Evolutionary conservation across 2,797 vertebrate species (phyloP), one percentile per base, ranked within the genome.

Genomic region (Sebastes wilsoni): DNA sequence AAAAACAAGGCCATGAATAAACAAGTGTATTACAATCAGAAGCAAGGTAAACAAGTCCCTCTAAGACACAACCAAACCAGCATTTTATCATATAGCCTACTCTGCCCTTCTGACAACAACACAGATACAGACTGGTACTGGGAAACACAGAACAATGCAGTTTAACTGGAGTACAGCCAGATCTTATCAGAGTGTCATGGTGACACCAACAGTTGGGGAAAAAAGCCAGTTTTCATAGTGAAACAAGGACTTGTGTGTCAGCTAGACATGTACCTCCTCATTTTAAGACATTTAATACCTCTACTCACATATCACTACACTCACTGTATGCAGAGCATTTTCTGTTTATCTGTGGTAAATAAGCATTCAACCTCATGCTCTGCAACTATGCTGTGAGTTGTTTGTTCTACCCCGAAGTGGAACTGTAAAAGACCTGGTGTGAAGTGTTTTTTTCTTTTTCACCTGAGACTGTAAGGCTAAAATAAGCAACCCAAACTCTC

Each of bases 151-250:
- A 91, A 92, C 87, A 93, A 91, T 89, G 83, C 68, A 28, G 84
- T 79, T 86, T 28, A 61, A 82, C 86, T 84, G 88, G 80, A 87
- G 59, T 11, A 14, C 38, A 23, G 74, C 28, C 74, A 75, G 78
- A 91, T 88, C 82, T 91, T 87, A 92, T 93, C 90, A 42, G 32
- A 61, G 55, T 84, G 76, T 87, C 79, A 68, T 2, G 80, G 88
- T 88, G 91, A 84, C 86, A 88, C 79, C 22, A 38, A 20, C 56
- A 66, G 65, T 5, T 49, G 7, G 67, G 62, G 77, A 75, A 79
- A 77, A 83, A 79, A 74, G 30, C 11, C 49, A 49, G 46, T 34
- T 80, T 65, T 80, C 59, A 71, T 8, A 18, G 25, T 52, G 34
- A 32, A 78, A 81, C 6, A 23, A 72, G 28, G 66, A 66, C 36